These are phyloP conservation scores for Salpingus planirostris DNA, from an alignment of 2,888 invertebrate genomes.

Conservation along the genomic window DNA sequence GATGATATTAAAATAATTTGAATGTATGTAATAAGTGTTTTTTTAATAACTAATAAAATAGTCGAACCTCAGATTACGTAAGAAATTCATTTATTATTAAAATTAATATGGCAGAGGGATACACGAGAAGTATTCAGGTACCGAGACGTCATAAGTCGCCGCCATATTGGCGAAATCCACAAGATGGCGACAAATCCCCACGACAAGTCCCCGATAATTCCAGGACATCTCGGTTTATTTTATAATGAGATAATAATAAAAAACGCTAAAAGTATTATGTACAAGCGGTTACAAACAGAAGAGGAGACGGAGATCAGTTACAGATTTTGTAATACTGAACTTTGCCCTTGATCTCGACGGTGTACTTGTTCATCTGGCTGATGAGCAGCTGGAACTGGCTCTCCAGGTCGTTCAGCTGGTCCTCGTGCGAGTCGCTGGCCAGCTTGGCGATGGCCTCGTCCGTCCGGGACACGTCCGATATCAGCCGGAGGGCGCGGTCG, in stretches of 20 bases:
- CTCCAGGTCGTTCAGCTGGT: conserved; percentile 48
- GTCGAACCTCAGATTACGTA: neutral
- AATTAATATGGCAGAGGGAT: conserved; percentile 13
- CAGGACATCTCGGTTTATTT: no score
- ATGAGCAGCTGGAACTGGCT: conserved; percentile 53
- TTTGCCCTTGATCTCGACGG: conserved; percentile 50
- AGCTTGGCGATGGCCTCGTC: conserved; percentile 34
- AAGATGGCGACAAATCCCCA: no score
- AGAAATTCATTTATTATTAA: no score
- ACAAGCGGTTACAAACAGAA: conserved; percentile 11
- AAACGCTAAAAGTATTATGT: conserved; percentile 16
- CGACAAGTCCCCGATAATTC: no score
- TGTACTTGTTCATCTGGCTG: conserved; percentile 52
- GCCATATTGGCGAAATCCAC: no score
- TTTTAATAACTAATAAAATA: conserved; percentile 34
- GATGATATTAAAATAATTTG: conserved; percentile 35
- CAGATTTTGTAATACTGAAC: conserved; percentile 58
- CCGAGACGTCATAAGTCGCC: no score
- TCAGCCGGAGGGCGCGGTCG: conserved; percentile 72
- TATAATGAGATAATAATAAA: conserved; percentile 8
- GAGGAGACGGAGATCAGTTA: conserved; percentile 20
- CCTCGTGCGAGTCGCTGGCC: conserved; percentile 29
- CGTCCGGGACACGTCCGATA: conserved; percentile 43
- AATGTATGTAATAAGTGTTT: conserved; percentile 36
- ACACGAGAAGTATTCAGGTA: no score